Evolutionary conservation across 2,797 vertebrate species (phyloP).

Genomic region (Siniperca obscura): DNA sequence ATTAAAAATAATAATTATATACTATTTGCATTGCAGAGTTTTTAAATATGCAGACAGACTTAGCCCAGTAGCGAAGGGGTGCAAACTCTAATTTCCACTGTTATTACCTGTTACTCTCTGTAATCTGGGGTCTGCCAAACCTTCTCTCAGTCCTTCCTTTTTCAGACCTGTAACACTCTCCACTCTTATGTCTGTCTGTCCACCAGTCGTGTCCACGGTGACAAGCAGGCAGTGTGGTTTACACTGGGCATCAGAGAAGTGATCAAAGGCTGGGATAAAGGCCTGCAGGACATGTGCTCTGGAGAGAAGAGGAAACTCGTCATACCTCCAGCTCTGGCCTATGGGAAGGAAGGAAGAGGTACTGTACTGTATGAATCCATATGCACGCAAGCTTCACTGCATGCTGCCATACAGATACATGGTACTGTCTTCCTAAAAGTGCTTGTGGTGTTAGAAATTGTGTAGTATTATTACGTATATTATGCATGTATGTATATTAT

Average conservation of each 20-base stretch:
- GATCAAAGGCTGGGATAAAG: constrained; percentile 95
- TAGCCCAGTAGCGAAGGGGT: neutral
- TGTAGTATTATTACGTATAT: neutral
- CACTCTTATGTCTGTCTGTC: constrained; percentile 25
- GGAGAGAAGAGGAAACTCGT: constrained; percentile 94
- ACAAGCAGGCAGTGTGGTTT: constrained; percentile 95
- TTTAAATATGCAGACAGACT: neutral
- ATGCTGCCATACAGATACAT: constrained; percentile 19
- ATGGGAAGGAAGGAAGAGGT: constrained; percentile 98
- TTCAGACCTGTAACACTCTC: neutral
- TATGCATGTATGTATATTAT: constrained; percentile 33
- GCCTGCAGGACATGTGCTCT: constrained; percentile 93
- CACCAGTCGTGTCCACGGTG: constrained; percentile 88
- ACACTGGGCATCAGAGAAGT: constrained; percentile 94
- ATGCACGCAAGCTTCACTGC: constrained; percentile 11
- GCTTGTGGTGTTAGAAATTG: neutral
- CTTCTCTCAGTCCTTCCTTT: neutral
- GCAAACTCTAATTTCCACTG: neutral
- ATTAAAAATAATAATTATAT: neutral
- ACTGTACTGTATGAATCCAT: neutral
- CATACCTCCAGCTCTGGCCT: constrained; percentile 92
- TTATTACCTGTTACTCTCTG: neutral
- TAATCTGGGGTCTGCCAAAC: neutral
- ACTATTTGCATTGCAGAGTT: neutral
- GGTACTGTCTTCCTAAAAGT: neutral